These are phyloP conservation scores for Morone saxatilis DNA, from an alignment of 2,113 vertebrate species.

Conservation along the genomic window DNA sequence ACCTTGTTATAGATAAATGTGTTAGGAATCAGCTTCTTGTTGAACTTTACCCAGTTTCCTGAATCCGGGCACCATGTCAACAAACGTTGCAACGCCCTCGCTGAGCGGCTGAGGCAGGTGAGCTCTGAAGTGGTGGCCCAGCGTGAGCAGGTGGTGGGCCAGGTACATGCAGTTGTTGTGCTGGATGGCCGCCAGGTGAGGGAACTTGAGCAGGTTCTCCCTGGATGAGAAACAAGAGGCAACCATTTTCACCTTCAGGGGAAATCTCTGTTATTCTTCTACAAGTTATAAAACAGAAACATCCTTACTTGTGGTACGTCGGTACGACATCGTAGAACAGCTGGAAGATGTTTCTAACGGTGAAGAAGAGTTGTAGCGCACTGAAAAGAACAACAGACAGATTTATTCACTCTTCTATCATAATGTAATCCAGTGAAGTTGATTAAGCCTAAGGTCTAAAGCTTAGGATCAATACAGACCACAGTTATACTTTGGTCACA, in stretches of 20 bases:
- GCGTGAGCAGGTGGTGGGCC: conserved; percentile 94
- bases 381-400: conserved; percentile 73
- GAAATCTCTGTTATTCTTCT: not conserved
- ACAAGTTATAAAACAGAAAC: accelerated
- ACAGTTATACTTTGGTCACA: not conserved
- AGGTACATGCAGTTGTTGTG: conserved; percentile 99
- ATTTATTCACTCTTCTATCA: no score
- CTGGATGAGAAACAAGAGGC: conserved; percentile 70
- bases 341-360: conserved; percentile 95
- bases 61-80: conserved; percentile 94
- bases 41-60: conserved; percentile 90
- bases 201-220: conserved; percentile 95
- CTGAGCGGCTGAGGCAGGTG: conserved; percentile 85
- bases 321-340: conserved; percentile 98
- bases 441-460: not conserved
- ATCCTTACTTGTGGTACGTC: conserved; percentile 94
- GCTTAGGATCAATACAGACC: not conserved
- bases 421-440: no score
- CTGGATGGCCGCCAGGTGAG: conserved; percentile 96
- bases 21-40: no score
- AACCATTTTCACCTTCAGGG: not conserved
- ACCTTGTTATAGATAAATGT: no score
- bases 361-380: conserved; percentile 94
- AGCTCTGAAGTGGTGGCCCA: conserved; percentile 93
- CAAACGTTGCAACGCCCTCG: conserved; percentile 89